Conservation (phyloP, 2,888 invertebrate species). For the Acronicta alni region DNA sequence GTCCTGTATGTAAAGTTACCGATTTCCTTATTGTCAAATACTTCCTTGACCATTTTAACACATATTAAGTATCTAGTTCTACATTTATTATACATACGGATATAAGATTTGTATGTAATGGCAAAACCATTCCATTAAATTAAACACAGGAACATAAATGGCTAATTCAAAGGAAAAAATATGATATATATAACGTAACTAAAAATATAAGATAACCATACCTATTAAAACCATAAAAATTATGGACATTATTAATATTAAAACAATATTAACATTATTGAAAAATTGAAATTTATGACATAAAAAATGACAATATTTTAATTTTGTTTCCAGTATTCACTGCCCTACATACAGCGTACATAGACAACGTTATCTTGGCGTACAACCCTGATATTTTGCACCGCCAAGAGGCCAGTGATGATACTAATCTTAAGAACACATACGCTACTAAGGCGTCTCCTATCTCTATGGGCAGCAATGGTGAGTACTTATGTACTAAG, state of each 20-base stretch:
- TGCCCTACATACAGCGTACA: constrained; percentile 91
- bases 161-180: no score
- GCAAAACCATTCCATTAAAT: no score
- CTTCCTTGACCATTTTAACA: constrained; percentile 6
- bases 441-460: constrained; percentile 79
- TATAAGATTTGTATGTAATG: no score
- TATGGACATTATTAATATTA: no score
- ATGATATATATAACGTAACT: no score
- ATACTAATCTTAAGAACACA: constrained; percentile 63
- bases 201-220: no score
- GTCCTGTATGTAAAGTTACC: background rate
- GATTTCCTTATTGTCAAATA: constrained; percentile 4
- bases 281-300: no score
- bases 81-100: no score
- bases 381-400: constrained; percentile 89
- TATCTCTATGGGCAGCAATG: constrained; percentile 78
- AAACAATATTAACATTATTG: no score
- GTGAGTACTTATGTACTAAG: constrained; percentile 62
- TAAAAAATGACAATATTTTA: background rate
- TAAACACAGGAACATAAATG: no score
- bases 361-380: constrained; percentile 95
- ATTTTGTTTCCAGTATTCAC: constrained; percentile 90
- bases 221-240: no score
- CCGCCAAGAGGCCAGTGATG: constrained; percentile 62
- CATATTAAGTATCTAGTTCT: no score